A percentile compares a stretch with the other conserved stretches of the same genome.
phyloP scores from a whole-genome alignment of 1,140 invertebrate genomes.

The Anastatus disparis region DNA sequence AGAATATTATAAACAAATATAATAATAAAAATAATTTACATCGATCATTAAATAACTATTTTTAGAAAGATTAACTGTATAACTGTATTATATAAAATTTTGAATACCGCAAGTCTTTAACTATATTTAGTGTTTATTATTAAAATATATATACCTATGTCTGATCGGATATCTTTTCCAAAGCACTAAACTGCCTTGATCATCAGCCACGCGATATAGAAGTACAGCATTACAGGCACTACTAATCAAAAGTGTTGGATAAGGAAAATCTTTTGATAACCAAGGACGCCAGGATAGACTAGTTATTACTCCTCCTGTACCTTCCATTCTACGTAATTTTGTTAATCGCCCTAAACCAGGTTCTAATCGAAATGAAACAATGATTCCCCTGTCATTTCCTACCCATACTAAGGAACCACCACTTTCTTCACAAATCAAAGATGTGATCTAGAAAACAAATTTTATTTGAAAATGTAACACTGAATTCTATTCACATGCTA shows the following conservation, averaged over 20 bases:
- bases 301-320: conserved; percentile 74
- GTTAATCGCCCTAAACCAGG: conserved; percentile 76
- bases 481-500: not conserved
- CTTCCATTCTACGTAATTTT: conserved; percentile 74
- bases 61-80: too few relatives aligned
- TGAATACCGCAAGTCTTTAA: conserved; percentile 19
- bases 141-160: conserved; percentile 50
- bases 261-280: conserved; percentile 80
- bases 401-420: conserved; percentile 79
- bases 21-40: not conserved
- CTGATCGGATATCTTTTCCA: conserved; percentile 69
- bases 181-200: conserved; percentile 55
- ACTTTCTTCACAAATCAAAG: conserved; percentile 82
- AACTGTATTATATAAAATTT: conserved; percentile 19
- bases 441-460: conserved; percentile 61
- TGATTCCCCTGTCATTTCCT: conserved; percentile 81
- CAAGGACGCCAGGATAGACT: conserved; percentile 85
- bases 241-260: conserved; percentile 83
- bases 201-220: conserved; percentile 65
- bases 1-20: not conserved
- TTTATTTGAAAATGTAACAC: not conserved
- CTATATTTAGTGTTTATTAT: too few relatives aligned
- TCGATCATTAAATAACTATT: too few relatives aligned
- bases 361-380: conserved; percentile 67
- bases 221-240: conserved; percentile 80